Evolutionary conservation across 1,140 invertebrate genomes (phyloP), one percentile per base, ranked within the genome.

Genomic region (Bathynomus jamesi): DNA sequence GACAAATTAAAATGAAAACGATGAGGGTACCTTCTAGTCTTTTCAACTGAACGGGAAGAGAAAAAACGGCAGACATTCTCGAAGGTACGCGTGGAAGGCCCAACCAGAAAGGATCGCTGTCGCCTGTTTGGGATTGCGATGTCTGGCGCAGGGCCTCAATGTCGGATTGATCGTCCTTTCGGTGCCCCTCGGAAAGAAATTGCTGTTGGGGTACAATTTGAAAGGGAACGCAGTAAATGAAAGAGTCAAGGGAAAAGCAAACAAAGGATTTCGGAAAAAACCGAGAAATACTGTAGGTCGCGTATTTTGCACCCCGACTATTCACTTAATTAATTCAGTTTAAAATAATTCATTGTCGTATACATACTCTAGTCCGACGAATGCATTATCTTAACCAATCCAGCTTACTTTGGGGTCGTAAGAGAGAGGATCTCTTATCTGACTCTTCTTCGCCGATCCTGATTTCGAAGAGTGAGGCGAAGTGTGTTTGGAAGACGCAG

Each of bases 1-100:
- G 17, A 40, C 7, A 8, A 40, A 40, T 40, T 40, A 40, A 40
- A 40, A 40, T 40, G 7, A 40, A 40, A 8, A 8, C 7, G 17
- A 40, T 40, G 7, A 40, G 7, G 7, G 7, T 11, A 69, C 67
- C 67, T 28, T 69, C 53, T 28, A 69, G 53, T 28, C 67, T 61
- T 28, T 60, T 53, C 1, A 69, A 61, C 46, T 69, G 67, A 53
- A 69, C 46, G 17, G 67, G 67, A 17, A 69, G 67, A 2, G 67
- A 61, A 21, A 53, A 69, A 24, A 69, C 31, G 13, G 67, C 53
- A 17, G 60, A 27, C 11, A 25, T 29, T 28, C 61, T 53, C 10
- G 67, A 69, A 17, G 40, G 46, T 61, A 53, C 32, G 11, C 67
- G 67, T 0, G 67, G 67, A 21, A 69, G 67, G 4, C 25, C 24